Evolutionary conservation across 2,888 invertebrate species (phyloP).

Genomic region (Diarsia mendica): DNA sequence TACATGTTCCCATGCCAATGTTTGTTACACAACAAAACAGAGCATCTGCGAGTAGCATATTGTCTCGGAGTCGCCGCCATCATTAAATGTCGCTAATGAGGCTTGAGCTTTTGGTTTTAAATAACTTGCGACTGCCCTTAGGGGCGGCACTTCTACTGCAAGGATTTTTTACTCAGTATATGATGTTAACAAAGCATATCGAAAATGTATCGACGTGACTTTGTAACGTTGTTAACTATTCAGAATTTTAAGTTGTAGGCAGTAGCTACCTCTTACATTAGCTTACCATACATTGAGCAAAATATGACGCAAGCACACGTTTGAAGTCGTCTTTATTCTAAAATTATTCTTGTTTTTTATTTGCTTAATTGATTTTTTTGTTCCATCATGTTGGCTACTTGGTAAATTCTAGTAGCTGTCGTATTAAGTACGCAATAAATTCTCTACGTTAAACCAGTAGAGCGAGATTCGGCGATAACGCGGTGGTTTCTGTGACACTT

Average conservation of each 20-base stretch:
- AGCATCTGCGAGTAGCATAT: slow-evolving; percentile 79
- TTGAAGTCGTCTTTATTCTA: slow-evolving; percentile 70
- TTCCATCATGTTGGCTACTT: slow-evolving; percentile 69
- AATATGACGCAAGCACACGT: slow-evolving; percentile 66
- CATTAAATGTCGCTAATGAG: slow-evolving; percentile 90
- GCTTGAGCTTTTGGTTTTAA: slow-evolving; percentile 89
- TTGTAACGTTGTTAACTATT: slow-evolving; percentile 76
- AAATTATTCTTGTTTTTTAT: slow-evolving; percentile 69
- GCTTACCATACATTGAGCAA: slow-evolving; percentile 62
- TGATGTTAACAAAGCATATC: slow-evolving; percentile 84
- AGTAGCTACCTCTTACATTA: slow-evolving; percentile 46
- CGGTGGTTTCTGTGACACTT: slow-evolving; percentile 80
- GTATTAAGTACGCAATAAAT: slow-evolving; percentile 84
- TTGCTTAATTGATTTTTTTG: slow-evolving; percentile 76
- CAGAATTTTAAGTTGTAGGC: slow-evolving; percentile 43
- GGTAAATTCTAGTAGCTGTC: slow-evolving; percentile 86
- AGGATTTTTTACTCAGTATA: slow-evolving; percentile 85
- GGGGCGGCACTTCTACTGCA: slow-evolving; percentile 82
- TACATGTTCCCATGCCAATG: slow-evolving; percentile 68
- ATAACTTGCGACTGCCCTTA: slow-evolving; percentile 82
- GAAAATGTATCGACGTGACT: slow-evolving; percentile 80
- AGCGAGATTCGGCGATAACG: slow-evolving; percentile 84
- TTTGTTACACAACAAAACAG: slow-evolving; percentile 73
- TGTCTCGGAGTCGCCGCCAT: slow-evolving; percentile 84
- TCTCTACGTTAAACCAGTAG: slow-evolving; percentile 80